Conservation (phyloP, 1,140 invertebrate genomes). For the Drosophila orena region DNA sequence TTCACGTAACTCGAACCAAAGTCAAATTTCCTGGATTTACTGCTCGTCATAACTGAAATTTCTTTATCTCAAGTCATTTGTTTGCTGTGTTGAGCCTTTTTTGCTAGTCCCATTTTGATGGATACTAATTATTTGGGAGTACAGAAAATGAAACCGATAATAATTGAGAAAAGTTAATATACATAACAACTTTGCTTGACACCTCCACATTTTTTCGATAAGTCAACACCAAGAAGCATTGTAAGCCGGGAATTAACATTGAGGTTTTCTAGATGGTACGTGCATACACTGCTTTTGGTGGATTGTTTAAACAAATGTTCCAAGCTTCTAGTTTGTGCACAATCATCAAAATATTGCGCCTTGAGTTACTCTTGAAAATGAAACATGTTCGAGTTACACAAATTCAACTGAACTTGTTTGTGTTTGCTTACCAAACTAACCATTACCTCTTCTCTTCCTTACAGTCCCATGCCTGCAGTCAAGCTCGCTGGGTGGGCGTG, state of each 20-base stretch:
- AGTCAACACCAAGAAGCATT: constrained; percentile 26
- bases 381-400: constrained; percentile 1
- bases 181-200: constrained; percentile 34
- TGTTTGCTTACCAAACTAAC: constrained; percentile 10
- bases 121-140: constrained; percentile 33
- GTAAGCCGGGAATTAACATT: constrained; percentile 10
- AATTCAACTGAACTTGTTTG: background rate
- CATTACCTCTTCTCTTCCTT: constrained; percentile 72
- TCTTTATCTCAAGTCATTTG: constrained; percentile 4
- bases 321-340: background rate
- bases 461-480: constrained; percentile 90
- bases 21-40: constrained; percentile 15
- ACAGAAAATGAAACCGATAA: constrained; percentile 22
- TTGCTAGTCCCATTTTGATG: constrained; percentile 18
- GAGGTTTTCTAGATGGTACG: constrained; percentile 9
- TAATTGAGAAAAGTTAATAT: constrained; percentile 29
- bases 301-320: constrained; percentile 32
- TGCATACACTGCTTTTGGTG: background rate
- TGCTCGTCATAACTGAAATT: constrained; percentile 1
- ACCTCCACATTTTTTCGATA: constrained; percentile 16
- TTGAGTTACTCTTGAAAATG: background rate
- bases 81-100: constrained; percentile 18
- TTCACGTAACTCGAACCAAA: constrained; percentile 4
- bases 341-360: constrained; percentile 4
- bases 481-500: constrained; percentile 90